Base-by-base conservation (phyloP, 2,888 invertebrate genomes). In the Leptarthrus brevirostris region DNA sequence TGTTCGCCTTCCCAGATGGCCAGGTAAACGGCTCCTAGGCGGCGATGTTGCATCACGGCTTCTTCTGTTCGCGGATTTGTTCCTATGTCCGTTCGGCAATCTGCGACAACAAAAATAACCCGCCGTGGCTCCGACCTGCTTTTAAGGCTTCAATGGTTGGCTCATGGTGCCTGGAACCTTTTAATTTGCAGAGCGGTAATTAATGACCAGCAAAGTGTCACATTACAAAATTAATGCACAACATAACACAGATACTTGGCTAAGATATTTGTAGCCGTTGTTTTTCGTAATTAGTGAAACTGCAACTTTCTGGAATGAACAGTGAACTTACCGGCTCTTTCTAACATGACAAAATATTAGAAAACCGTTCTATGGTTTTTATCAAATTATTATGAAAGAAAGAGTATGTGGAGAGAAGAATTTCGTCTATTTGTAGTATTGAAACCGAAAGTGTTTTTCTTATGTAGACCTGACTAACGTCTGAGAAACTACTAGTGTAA, bases 141-240 rank as follows among this genome's bases (percentile, higher is more conserved):
- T 30, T 30, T 30, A 30, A 8, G 30, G 5, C 30, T 30, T 30
- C 30, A 30, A 6, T 30, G 30, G 30, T 8, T 30, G 34, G 14
- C 18, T 24, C 16, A 14, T 64, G 20, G 8, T 22, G 5, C n/a
- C 2, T 20, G 44, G 12, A 8, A 22, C 20, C 20, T 26, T 72
- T 72, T 72, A 56, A 56, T 72, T 72, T 56, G 56, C 56, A 18
- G 56, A 4, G 3, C 49, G 30, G 52, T 73, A 73, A 73, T 73
- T 73, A 73, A 73, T 73, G 72, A 16, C 20, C 49, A 61, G 24
- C 16, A 58, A 49, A 22, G 72, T 73, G 72, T 73, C 72, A 73
- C 61, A 73, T 73, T 73, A 73, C 72, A 61, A 73, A 73, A 73
- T 73, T 73, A 73, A 73, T 73, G 61, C 61, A 52, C 34, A 44